Conservation (phyloP, 1,140 invertebrate genomes). For the Drosophila burlai region DNA sequence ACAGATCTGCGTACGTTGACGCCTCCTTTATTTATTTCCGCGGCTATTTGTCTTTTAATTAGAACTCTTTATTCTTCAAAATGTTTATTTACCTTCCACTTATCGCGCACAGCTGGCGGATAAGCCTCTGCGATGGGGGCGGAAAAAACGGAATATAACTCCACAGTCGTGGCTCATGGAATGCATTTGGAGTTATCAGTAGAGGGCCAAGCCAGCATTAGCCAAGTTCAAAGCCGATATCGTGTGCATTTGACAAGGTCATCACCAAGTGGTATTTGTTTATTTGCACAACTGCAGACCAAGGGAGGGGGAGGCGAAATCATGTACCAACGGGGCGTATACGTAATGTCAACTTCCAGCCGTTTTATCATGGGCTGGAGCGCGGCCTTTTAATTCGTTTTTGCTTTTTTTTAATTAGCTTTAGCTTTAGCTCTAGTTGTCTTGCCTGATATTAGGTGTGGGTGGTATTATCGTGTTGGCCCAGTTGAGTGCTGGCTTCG, state of each 20-base stretch:
- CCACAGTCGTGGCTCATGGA: background rate
- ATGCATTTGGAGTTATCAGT: conserved; percentile 26
- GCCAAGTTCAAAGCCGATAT: conserved; percentile 70
- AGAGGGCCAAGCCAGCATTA: conserved; percentile 9
- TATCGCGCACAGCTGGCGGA: conserved; percentile 49
- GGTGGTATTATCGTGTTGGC: conserved; percentile 28
- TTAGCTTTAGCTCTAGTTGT: conserved; percentile 20
- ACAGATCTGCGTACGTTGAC: conserved; percentile 44
- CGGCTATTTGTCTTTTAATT: conserved; percentile 60
- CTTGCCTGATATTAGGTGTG: conserved; percentile 52
- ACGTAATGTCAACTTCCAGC: conserved; percentile 36
- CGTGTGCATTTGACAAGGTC: conserved; percentile 39
- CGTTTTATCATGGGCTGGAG: conserved; percentile 34
- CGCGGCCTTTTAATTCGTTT: conserved; percentile 47
- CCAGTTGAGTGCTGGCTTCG: conserved; percentile 61
- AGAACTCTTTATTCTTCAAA: conserved; percentile 49
- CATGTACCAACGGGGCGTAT: conserved; percentile 47
- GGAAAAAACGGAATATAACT: conserved; percentile 1
- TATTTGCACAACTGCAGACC: conserved; percentile 61
- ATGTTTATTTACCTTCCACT: conserved; percentile 57
- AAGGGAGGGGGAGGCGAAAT: conserved; percentile 1
- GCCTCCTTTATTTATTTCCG: conserved; percentile 7
- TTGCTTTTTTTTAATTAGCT: conserved; percentile 47
- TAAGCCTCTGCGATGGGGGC: conserved; percentile 25
- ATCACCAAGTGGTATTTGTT: conserved; percentile 1